phyloP scores from a whole-genome alignment of 1,140 invertebrate species.

The Tetragnatha versicolor region DNA sequence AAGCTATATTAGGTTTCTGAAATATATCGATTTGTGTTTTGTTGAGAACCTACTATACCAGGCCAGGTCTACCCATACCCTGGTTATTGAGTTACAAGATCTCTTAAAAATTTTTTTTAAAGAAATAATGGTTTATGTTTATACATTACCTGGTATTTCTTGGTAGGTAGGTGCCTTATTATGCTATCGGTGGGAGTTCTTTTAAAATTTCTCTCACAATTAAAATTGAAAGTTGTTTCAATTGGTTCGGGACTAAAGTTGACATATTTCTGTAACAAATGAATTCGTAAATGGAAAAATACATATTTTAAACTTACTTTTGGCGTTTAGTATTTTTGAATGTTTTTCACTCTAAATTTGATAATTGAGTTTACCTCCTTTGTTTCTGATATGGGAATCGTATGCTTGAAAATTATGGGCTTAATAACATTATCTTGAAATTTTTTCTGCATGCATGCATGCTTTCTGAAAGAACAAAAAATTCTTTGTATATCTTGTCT shows the following conservation, averaged over 20 bases:
- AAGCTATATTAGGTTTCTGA: no score
- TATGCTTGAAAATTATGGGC: not conserved
- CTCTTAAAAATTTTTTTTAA: no score
- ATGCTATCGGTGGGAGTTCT: not conserved
- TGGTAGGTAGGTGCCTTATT: no score
- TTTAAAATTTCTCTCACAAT: not conserved
- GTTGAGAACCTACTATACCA: no score
- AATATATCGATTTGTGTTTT: no score
- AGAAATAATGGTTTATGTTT: no score
- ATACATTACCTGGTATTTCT: no score
- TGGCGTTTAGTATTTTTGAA: not conserved
- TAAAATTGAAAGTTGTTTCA: not conserved
- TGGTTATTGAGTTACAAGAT: no score
- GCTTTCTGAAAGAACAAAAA: constrained; percentile 14
- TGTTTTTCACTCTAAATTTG: not conserved
- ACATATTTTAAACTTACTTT: not conserved
- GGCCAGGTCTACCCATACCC: no score
- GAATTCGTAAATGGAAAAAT: not conserved
- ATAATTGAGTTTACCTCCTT: not conserved
- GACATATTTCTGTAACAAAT: not conserved
- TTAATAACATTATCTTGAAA: not conserved
- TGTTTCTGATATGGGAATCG: not conserved
- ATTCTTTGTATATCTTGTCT: no score
- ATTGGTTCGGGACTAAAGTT: not conserved
- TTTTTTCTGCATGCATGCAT: not conserved